A percentile compares a stretch with the other conserved stretches of the same genome.
Conservation (phyloP, 2,797 vertebrate genomes). For the Betta splendens region DNA sequence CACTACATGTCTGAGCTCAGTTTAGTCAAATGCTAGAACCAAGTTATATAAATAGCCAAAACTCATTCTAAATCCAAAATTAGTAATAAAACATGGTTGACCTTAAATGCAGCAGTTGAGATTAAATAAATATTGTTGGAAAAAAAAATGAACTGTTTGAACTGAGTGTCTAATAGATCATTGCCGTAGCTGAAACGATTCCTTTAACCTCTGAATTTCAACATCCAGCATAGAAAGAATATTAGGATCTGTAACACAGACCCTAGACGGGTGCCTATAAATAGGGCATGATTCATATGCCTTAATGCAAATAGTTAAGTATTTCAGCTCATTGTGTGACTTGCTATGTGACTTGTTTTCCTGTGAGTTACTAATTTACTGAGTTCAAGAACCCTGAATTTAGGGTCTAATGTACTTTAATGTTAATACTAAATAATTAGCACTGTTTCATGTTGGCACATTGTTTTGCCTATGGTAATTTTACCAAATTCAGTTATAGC, state of each 20-base stretch:
- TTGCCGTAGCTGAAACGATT: no score
- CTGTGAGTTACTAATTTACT: background rate
- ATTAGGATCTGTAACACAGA: background rate
- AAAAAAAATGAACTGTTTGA: no score
- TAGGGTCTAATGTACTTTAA: background rate
- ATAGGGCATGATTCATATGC: background rate
- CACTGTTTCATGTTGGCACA: background rate
- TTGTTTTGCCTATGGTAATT: background rate
- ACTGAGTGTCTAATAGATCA: no score
- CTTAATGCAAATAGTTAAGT: slow-evolving; percentile 23
- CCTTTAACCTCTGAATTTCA: background rate
- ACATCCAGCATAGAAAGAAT: no score
- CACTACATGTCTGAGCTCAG: slow-evolving; percentile 1
- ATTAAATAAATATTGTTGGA: background rate
- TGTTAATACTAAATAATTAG: background rate
- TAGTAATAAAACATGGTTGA: background rate
- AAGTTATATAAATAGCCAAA: background rate
- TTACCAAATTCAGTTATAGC: background rate
- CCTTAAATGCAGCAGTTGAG: background rate
- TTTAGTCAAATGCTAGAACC: accelerated
- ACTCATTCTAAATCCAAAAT: background rate
- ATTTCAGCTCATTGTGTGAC: background rate
- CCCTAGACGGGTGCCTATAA: slow-evolving; percentile 14
- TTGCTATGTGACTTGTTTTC: background rate
- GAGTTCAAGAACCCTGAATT: background rate